Evolutionary conservation across 2,888 invertebrate genomes (phyloP).

Genomic region (Caenorhabditis angaria): DNA sequence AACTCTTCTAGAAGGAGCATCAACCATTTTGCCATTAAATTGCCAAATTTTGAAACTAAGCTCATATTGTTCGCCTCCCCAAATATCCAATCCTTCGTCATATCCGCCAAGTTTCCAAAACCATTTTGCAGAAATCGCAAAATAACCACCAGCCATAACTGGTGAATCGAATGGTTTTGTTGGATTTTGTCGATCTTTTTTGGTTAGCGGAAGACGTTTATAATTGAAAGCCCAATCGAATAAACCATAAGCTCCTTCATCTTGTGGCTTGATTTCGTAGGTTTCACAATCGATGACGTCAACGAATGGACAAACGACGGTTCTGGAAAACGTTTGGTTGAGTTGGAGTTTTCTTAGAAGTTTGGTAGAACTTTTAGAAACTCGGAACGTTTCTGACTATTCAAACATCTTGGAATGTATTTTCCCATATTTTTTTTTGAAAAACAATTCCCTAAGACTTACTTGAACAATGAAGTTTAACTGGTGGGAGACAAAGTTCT

Average conservation of each 20-base stretch:
- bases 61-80: conserved; percentile 98
- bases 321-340: conserved; percentile 73
- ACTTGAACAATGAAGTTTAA: conserved; percentile 98
- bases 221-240: conserved; percentile 98
- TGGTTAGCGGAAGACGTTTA: conserved; percentile 82
- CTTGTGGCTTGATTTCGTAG: conserved; percentile 91
- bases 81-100: conserved; percentile 89
- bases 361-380: no score
- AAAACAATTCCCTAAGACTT: conserved; percentile 73
- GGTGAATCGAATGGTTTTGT: conserved; percentile 80
- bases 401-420: neutral
- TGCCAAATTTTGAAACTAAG: conserved; percentile 87
- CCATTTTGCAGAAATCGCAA: conserved; percentile 88
- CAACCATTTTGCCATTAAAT: conserved; percentile 76
- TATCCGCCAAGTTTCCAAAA: conserved; percentile 97
- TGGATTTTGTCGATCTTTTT: conserved; percentile 64
- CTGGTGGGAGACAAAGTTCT: conserved; percentile 95
- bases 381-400: neutral
- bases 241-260: conserved; percentile 78
- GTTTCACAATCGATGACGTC: conserved; percentile 89
- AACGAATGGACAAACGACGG: conserved; percentile 91
- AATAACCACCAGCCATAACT: conserved; percentile 95
- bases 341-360: no score
- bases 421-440: no score
- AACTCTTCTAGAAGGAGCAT: conserved; percentile 76